These are phyloP conservation scores for Anisognathus igniventris DNA, from an alignment of 2,797 vertebrate species.

Conservation along the genomic window DNA sequence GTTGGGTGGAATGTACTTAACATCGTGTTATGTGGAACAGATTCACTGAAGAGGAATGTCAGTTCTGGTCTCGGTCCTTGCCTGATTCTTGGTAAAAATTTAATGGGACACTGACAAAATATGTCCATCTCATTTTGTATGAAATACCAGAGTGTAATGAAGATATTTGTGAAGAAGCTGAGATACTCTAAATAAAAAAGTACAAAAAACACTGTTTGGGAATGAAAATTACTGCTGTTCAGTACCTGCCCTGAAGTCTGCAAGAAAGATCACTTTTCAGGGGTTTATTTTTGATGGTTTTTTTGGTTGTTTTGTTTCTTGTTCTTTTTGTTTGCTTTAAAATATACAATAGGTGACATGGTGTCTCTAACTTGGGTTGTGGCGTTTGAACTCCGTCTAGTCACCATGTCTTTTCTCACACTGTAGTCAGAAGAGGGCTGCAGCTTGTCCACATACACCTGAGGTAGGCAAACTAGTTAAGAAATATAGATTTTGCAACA, in stretches of 20 bases:
- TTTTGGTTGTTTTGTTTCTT: background rate
- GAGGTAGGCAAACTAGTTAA: background rate
- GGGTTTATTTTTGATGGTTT: too few relatives aligned
- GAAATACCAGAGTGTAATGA: background rate
- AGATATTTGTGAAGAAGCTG: background rate
- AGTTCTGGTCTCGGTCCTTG: background rate
- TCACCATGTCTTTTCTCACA: background rate
- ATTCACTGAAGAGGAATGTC: background rate
- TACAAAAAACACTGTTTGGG: rapidly evolving
- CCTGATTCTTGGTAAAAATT: background rate
- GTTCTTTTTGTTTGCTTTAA: background rate
- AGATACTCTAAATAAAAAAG: background rate
- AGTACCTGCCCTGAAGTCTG: background rate
- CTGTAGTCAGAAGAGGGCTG: background rate
- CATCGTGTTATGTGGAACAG: background rate
- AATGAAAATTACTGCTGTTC: background rate
- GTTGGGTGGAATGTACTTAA: background rate
- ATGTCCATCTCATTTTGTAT: background rate
- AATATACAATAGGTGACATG: background rate
- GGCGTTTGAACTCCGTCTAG: background rate
- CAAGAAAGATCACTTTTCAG: background rate
- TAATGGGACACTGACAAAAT: background rate
- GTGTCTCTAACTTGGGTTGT: background rate
- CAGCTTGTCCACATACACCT: background rate
- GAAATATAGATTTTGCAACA: background rate